These are phyloP conservation scores for Drosophila koepferae DNA, from an alignment of 2,888 invertebrate genomes.

Conservation along the genomic window DNA sequence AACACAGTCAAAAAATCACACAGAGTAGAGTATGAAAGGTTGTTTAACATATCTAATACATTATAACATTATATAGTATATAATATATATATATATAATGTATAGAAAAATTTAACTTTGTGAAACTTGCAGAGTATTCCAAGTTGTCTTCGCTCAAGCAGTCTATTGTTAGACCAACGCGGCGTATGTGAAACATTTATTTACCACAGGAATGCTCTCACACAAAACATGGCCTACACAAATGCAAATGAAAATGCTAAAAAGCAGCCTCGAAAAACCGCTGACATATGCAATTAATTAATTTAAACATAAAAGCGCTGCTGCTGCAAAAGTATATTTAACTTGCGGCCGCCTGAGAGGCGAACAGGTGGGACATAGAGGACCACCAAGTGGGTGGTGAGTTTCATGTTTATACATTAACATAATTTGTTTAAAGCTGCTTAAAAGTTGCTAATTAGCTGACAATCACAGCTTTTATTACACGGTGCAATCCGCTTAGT, in stretches of 20 bases:
- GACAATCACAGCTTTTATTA: conserved; percentile 37
- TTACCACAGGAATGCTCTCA: conserved; percentile 41
- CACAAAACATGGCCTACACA: conserved; percentile 37
- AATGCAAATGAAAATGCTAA: conserved; percentile 54
- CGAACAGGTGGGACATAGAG: not conserved
- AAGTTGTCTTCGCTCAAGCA: not conserved
- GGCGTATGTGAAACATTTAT: conserved; percentile 50
- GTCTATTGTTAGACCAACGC: conserved; percentile 11
- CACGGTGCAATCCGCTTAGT: not conserved
- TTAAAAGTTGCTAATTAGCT: conserved; percentile 67
- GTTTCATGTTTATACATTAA: conserved; percentile 19
- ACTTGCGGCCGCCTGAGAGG: not conserved
- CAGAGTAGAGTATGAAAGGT: not conserved
- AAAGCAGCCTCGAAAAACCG: conserved; percentile 59
- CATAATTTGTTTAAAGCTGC: conserved; percentile 41
- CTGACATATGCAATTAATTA: conserved; percentile 79
- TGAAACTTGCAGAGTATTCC: conserved; percentile 18
- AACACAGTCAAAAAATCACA: not conserved
- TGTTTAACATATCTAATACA: not conserved
- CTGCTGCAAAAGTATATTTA: conserved; percentile 50
- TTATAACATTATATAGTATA: not conserved
- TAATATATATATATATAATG: too few relatives aligned
- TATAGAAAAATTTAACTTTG: not conserved
- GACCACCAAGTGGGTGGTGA: too few relatives aligned
- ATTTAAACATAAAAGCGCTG: conserved; percentile 65